These are phyloP conservation scores for Pseudopipra pipra DNA, from an alignment of 2,113 vertebrate genomes.

Conservation along the genomic window DNA sequence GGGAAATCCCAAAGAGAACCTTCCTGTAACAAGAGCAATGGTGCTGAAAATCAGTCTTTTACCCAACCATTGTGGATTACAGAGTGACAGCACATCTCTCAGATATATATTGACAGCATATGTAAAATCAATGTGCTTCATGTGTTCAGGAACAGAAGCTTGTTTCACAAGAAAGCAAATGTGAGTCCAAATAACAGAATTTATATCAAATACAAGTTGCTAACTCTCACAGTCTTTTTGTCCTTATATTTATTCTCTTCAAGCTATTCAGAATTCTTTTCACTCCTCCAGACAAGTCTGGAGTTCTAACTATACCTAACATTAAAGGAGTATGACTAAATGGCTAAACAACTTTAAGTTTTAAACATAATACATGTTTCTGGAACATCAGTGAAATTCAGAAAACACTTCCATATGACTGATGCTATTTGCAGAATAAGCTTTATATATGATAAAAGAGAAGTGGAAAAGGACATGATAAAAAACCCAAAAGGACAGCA, in stretches of 20 bases:
- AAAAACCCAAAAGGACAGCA: not conserved
- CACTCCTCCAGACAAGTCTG: not conserved
- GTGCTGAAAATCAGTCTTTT: conserved; percentile 7
- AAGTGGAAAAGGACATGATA: not conserved
- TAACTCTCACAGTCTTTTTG: not conserved
- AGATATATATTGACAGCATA: not conserved
- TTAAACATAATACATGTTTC: not conserved
- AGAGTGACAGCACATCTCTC: not conserved
- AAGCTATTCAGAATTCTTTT: not conserved
- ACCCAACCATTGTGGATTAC: not conserved
- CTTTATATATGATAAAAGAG: not conserved
- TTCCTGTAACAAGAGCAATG: not conserved
- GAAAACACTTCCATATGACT: not conserved
- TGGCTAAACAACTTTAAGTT: not conserved
- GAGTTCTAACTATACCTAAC: not conserved
- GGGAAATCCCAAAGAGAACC: conserved; percentile 17
- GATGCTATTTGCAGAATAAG: not conserved
- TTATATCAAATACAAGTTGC: not conserved
- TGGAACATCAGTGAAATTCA: not conserved
- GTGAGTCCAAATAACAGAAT: not conserved
- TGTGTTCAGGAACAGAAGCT: not conserved
- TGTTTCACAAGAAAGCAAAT: not conserved
- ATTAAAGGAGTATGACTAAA: not conserved
- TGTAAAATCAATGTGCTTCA: not conserved
- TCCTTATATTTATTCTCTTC: not conserved